These are phyloP conservation scores for Eristalinus sepulchralis DNA, from an alignment of 2,888 invertebrate species.

Conservation along the genomic window DNA sequence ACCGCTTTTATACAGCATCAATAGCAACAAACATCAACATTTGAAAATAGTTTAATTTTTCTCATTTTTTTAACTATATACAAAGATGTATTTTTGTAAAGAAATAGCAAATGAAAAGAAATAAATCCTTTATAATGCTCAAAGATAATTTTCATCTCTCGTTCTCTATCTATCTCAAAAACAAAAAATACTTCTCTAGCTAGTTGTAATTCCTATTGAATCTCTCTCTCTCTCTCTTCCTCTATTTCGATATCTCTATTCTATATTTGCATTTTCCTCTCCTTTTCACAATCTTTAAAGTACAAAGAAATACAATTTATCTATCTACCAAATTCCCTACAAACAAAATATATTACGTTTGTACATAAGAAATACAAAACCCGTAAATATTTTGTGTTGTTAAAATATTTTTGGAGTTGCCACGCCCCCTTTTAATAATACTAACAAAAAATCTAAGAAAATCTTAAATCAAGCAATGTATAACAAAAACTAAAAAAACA, in stretches of 20 bases:
- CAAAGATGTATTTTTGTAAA: constrained; percentile 22
- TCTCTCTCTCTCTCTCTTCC: not conserved
- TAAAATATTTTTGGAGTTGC: constrained; percentile 41
- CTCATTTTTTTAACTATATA: constrained; percentile 36
- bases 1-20: constrained; percentile 37
- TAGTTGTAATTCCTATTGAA: not conserved
- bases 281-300: constrained; percentile 53
- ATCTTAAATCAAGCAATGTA: constrained; percentile 22
- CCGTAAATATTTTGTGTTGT: constrained; percentile 15
- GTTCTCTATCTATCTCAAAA: not conserved
- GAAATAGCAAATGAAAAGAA: not conserved
- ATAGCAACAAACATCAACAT: constrained; percentile 49
- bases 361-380: not conserved
- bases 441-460: constrained; percentile 13
- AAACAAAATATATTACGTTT: constrained; percentile 8
- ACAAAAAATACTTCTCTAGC: not conserved
- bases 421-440: constrained; percentile 35
- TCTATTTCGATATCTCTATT: constrained; percentile 25
- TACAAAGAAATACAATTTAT: constrained; percentile 45
- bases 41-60: constrained; percentile 20
- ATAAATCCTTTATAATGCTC: constrained; percentile 32
- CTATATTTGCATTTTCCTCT: constrained; percentile 42
- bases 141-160: constrained; percentile 6
- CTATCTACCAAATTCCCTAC: not conserved
- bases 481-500: constrained; percentile 3